Evolutionary conservation across 2,113 vertebrate genomes (phyloP).

Genomic region (Mystacornis crossleyi): DNA sequence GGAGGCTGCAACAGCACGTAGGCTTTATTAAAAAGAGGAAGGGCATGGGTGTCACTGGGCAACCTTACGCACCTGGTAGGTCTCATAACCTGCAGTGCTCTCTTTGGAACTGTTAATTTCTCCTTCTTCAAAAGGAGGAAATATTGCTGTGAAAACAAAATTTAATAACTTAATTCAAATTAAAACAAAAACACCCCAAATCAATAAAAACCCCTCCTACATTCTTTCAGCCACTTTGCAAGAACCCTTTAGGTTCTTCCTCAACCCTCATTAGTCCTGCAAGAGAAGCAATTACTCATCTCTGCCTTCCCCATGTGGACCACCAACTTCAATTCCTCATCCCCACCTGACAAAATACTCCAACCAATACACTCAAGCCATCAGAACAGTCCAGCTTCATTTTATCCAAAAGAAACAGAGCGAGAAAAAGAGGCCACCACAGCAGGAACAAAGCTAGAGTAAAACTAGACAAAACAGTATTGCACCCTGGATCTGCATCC

Average conservation of each 20-base stretch:
- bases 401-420: not conserved
- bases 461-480: not conserved
- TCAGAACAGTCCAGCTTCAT: not conserved
- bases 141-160: not conserved
- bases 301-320: not conserved
- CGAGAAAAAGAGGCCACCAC: not conserved
- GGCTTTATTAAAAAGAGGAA: not conserved
- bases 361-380: not conserved
- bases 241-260: not conserved
- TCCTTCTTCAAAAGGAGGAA: not conserved
- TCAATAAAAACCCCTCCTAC: accelerated
- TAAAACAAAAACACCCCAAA: not conserved
- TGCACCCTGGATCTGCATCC: not conserved
- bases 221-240: not conserved
- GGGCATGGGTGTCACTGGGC: not conserved
- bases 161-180: not conserved
- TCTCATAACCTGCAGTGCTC: not conserved
- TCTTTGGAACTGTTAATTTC: not conserved
- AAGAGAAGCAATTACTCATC: not conserved
- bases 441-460: not conserved
- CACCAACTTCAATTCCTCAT: not conserved
- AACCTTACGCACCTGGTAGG: not conserved
- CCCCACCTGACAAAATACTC: not conserved
- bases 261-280: not conserved
- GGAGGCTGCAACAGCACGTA: not conserved